Evolutionary conservation across 2,797 vertebrate species (phyloP).

Genomic region (Sebastolobus altivelis): DNA sequence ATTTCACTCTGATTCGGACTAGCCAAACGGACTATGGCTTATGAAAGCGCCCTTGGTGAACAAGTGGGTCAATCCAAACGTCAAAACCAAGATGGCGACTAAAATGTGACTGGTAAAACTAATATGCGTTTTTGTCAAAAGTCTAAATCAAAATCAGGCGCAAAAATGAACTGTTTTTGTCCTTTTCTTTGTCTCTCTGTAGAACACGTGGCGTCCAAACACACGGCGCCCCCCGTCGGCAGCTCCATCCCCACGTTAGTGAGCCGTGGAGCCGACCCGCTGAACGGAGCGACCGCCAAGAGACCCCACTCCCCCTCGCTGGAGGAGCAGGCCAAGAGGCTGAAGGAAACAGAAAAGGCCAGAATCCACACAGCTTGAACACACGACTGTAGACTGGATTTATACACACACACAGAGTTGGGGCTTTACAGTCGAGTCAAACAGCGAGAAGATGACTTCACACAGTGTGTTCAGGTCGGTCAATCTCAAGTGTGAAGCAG

Average conservation of each 20-base stretch:
- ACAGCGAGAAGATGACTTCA: conserved; percentile 51
- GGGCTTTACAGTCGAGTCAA: conserved; percentile 46
- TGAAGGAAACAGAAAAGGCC: conserved; percentile 91
- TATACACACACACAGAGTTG: conserved; percentile 31
- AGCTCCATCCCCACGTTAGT: conserved; percentile 87
- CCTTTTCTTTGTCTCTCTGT: background rate
- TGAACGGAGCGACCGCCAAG: conserved; percentile 87
- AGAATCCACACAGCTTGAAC: conserved; percentile 80
- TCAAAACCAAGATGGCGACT: background rate
- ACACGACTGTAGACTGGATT: conserved; percentile 28
- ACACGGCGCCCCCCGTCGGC: conserved; percentile 65
- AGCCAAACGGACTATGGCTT: too few relatives aligned
- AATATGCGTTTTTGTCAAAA: background rate
- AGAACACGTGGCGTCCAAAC: conserved; percentile 75
- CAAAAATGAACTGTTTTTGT: background rate
- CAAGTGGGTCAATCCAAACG: background rate
- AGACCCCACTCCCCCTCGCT: conserved; percentile 85
- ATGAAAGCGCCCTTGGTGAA: too few relatives aligned
- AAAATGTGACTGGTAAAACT: background rate
- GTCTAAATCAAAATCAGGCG: background rate
- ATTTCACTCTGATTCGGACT: too few relatives aligned
- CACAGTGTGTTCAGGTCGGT: conserved; percentile 44
- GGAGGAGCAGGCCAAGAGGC: conserved; percentile 88
- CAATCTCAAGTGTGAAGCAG: conserved; percentile 51
- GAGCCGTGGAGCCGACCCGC: conserved; percentile 77